phyloP scores from a whole-genome alignment of 1,140 invertebrate species.

The Charaxes varanes region DNA sequence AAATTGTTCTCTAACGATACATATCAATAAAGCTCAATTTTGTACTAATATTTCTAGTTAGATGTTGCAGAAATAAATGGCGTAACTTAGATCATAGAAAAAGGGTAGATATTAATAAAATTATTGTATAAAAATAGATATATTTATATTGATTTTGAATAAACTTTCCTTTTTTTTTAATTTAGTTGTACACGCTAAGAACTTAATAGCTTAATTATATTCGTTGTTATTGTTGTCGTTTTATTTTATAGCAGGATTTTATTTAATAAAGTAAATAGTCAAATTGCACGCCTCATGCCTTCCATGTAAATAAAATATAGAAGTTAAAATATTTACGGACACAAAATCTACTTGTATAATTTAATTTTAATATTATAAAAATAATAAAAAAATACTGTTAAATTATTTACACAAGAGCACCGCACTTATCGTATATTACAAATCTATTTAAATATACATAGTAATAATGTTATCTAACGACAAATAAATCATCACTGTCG shows the following conservation, averaged over 20 bases:
- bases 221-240: no score
- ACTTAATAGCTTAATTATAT: no score
- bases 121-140: constrained; percentile 33
- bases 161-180: constrained; percentile 10
- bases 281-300: constrained; percentile 51
- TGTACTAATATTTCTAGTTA: constrained; percentile 67
- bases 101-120: constrained; percentile 13
- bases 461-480: constrained; percentile 14
- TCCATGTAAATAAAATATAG: constrained; percentile 61
- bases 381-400: constrained; percentile 20
- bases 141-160: constrained; percentile 24
- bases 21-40: constrained; percentile 72
- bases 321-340: constrained; percentile 33
- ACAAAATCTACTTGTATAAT: constrained; percentile 29
- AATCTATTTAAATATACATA: constrained; percentile 18
- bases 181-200: no score
- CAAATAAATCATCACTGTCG: constrained; percentile 6
- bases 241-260: constrained; percentile 9
- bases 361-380: constrained; percentile 25
- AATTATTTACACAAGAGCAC: constrained; percentile 26
- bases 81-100: constrained; percentile 29
- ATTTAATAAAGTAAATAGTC: constrained; percentile 17
- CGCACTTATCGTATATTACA: constrained; percentile 21
- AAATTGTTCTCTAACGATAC: constrained; percentile 40
- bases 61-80: constrained; percentile 54